Conservation (phyloP, 2,888 invertebrate species). For the Mactromeris polynyma region DNA sequence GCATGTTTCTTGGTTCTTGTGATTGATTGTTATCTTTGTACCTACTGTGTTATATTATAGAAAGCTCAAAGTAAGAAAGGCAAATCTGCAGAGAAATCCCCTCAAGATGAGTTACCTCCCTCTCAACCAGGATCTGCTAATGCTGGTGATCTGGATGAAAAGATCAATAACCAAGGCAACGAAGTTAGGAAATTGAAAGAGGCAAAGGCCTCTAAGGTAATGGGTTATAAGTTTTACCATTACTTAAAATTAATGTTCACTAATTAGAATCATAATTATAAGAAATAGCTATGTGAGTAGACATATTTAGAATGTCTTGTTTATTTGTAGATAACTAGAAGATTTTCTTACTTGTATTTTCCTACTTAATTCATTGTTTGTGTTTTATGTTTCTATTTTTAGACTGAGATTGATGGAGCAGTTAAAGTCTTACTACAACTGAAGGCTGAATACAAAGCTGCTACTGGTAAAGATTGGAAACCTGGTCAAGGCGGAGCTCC, state of each 20-base stretch:
- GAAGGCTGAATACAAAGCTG: constrained; percentile 92
- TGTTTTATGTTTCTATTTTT: constrained; percentile 26
- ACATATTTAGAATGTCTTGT: neutral
- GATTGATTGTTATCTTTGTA: neutral
- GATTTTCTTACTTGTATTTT: neutral
- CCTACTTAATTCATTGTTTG: neutral
- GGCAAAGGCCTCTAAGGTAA: constrained; percentile 90
- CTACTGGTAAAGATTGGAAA: constrained; percentile 91
- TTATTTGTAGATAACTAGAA: neutral
- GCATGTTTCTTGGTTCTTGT: too few species aligned
- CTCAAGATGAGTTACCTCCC: constrained; percentile 82
- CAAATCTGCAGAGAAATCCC: constrained; percentile 86
- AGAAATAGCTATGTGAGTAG: neutral
- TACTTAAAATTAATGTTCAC: neutral
- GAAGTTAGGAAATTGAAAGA: constrained; percentile 52
- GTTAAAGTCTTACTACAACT: constrained; percentile 90
- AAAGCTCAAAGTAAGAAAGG: constrained; percentile 85
- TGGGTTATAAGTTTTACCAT: neutral
- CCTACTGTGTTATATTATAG: constrained; percentile 71
- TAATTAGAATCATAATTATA: neutral
- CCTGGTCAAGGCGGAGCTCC: neutral
- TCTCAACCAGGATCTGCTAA: constrained; percentile 36
- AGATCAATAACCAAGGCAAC: constrained; percentile 90
- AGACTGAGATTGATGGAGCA: constrained; percentile 88
- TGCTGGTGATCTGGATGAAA: constrained; percentile 77